Conservation (phyloP, 2,797 vertebrate species). For the Notolabrus celidotus region DNA sequence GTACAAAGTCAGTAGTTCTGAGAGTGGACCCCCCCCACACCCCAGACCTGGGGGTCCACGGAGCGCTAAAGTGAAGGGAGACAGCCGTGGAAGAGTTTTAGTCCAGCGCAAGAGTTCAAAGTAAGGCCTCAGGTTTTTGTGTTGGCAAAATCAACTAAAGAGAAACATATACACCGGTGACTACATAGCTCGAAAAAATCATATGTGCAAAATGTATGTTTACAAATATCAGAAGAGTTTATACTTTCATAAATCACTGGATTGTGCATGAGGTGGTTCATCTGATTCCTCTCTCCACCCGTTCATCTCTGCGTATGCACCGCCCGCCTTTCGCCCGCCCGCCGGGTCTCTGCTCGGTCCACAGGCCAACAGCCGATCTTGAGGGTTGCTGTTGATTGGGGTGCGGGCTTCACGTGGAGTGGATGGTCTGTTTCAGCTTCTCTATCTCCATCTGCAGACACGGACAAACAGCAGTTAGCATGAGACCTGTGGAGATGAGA, state of each 20-base stretch:
- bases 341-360: conserved; percentile 38
- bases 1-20: conserved; percentile 98
- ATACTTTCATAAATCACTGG: conserved; percentile 71
- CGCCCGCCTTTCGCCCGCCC: conserved; percentile 27
- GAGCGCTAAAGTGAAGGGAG: conserved; percentile 63
- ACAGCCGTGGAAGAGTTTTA: conserved; percentile 69
- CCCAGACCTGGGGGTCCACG: conserved; percentile 18
- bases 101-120: conserved; percentile 92
- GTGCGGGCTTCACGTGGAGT: conserved; percentile 85
- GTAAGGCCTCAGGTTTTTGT: conserved; percentile 91
- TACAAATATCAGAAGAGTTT: conserved; percentile 80
- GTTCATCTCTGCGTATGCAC: conserved; percentile 7
- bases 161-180: conserved; percentile 82
- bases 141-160: conserved; percentile 89
- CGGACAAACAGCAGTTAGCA: neutral
- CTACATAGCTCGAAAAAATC: conserved; percentile 75
- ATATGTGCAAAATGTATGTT: conserved; percentile 88
- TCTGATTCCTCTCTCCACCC: conserved; percentile 20
- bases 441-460: conserved; percentile 91
- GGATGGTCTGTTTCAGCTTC: conserved; percentile 91
- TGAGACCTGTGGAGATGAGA: neutral
- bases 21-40: conserved; percentile 62
- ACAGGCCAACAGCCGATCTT: conserved; percentile 40
- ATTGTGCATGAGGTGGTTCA: conserved; percentile 61
- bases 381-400: conserved; percentile 37